These are phyloP conservation scores for Sepiola atlantica DNA, from an alignment of 2,888 invertebrate genomes.

Conservation along the genomic window DNA sequence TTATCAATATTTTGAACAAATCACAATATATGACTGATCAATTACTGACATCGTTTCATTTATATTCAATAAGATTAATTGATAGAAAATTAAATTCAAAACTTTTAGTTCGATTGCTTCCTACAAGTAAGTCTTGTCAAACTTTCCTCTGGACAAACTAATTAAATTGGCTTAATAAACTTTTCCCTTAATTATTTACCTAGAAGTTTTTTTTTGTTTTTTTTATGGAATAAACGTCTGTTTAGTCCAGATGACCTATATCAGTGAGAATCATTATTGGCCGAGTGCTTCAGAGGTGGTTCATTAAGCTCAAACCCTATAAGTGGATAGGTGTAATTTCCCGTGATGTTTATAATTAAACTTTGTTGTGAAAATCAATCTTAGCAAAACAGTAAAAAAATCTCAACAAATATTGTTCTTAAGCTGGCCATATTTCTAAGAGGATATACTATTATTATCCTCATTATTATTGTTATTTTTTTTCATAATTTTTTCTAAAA, in stretches of 20 bases:
- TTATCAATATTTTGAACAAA: background rate
- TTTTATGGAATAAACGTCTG: background rate
- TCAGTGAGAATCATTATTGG: background rate
- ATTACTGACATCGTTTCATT: background rate
- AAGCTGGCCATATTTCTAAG: too few relatives aligned
- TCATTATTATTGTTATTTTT: too few relatives aligned
- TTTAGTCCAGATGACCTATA: background rate
- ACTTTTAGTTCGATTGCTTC: background rate
- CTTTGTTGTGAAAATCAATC: too few relatives aligned
- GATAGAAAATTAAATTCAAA: background rate
- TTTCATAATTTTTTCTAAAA: too few relatives aligned
- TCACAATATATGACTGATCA: background rate
- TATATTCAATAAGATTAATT: slow-evolving; percentile 4
- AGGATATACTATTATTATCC: too few relatives aligned
- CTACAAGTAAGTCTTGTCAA: background rate
- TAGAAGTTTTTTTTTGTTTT: background rate
- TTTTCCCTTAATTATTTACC: background rate
- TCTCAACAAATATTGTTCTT: too few relatives aligned
- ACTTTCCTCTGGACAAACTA: background rate
- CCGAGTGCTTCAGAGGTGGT: background rate
- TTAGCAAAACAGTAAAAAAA: too few relatives aligned
- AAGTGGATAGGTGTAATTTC: too few relatives aligned
- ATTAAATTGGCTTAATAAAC: background rate
- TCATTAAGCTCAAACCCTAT: too few relatives aligned
- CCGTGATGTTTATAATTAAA: too few relatives aligned